phyloP scores from a whole-genome alignment of 1,140 invertebrate species.

The Trissolcus basalis region DNA sequence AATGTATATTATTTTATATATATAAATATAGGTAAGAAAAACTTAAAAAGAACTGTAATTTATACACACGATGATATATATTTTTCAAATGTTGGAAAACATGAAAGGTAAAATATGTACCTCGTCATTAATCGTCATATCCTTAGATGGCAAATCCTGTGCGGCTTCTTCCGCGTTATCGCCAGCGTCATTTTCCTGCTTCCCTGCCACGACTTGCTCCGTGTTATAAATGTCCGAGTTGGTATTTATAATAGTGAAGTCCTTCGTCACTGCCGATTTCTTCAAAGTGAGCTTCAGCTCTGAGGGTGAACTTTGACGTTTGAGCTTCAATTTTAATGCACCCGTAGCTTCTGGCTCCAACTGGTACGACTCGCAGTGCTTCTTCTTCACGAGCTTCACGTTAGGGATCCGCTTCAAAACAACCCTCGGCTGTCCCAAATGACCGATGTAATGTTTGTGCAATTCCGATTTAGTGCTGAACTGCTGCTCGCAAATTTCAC shows the following conservation, averaged over 20 bases:
- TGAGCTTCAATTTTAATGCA: conserved; percentile 69
- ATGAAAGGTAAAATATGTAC: conserved; percentile 37
- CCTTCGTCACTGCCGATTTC: conserved; percentile 68
- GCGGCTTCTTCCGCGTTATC: conserved; percentile 63
- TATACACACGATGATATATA: too few relatives aligned
- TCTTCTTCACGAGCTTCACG: conserved; percentile 62
- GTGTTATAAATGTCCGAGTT: conserved; percentile 60
- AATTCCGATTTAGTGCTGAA: conserved; percentile 70
- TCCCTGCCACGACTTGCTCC: conserved; percentile 68
- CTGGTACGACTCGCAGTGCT: conserved; percentile 65
- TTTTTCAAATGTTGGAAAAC: background rate
- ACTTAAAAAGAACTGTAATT: too few relatives aligned
- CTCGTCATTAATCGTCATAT: conserved; percentile 72
- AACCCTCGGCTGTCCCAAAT: conserved; percentile 68
- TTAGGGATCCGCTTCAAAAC: conserved; percentile 68
- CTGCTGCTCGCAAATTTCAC: conserved; percentile 69
- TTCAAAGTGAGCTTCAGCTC: conserved; percentile 70
- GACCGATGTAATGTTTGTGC: conserved; percentile 64
- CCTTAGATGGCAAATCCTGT: conserved; percentile 65
- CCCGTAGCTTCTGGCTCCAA: conserved; percentile 65
- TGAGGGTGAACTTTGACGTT: conserved; percentile 62
- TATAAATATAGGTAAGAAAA: too few relatives aligned
- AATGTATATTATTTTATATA: too few relatives aligned
- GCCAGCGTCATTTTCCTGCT: conserved; percentile 66
- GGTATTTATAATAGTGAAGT: conserved; percentile 71